Evolutionary conservation across 2,113 vertebrate genomes (phyloP).

Genomic region (Pycnonotus jocosus): DNA sequence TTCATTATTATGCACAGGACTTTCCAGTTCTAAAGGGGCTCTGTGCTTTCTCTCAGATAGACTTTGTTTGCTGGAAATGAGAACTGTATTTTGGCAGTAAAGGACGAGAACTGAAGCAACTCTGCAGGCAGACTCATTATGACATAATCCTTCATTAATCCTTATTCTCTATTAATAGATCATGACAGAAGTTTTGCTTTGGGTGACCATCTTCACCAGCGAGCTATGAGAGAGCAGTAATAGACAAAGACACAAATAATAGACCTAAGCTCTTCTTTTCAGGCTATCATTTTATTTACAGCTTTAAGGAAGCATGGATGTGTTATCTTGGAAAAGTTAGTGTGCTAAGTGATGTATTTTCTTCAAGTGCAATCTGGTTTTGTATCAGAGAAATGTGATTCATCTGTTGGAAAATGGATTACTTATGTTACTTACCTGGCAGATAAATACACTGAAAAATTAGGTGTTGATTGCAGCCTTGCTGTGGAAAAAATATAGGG

Average conservation of each 20-base stretch:
- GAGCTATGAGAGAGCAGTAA: slow-evolving; percentile 23
- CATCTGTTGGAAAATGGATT: neutral
- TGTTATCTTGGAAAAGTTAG: neutral
- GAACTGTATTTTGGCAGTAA: slow-evolving; percentile 88
- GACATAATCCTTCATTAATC: slow-evolving; percentile 88
- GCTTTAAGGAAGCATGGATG: neutral
- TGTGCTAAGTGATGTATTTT: neutral
- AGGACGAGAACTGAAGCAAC: slow-evolving; percentile 74
- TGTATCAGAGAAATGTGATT: neutral
- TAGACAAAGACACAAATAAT: slow-evolving; percentile 11
- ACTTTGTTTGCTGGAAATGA: slow-evolving; percentile 91
- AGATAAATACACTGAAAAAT: neutral
- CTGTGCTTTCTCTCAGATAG: slow-evolving; percentile 83
- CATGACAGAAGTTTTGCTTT: slow-evolving; percentile 75
- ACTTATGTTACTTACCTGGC: neutral
- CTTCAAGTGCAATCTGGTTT: neutral
- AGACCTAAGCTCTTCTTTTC: slow-evolving; percentile 33
- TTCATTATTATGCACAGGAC: slow-evolving; percentile 89
- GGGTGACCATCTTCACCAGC: slow-evolving; percentile 70
- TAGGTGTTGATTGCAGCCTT: neutral
- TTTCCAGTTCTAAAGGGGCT: slow-evolving; percentile 77
- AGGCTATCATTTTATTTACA: slow-evolving; percentile 8
- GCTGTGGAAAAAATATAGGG: neutral
- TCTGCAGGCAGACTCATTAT: slow-evolving; percentile 80
- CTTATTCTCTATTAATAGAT: slow-evolving; percentile 84